Evolutionary conservation across 2,888 invertebrate genomes (phyloP), one percentile per base, ranked within the genome.

Genomic region (Ectemnius continuus): DNA sequence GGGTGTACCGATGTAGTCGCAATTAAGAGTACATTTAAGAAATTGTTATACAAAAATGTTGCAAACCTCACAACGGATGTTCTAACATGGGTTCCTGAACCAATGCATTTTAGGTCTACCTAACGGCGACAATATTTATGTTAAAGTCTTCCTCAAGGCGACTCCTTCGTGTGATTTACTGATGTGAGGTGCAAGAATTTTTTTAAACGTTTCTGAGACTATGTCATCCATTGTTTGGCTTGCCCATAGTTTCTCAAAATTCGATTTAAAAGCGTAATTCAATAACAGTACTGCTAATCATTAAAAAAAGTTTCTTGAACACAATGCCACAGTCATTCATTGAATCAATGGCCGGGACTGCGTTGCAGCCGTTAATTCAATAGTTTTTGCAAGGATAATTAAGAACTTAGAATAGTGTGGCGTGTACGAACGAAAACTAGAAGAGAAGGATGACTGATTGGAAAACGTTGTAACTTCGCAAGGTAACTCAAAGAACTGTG

Each of bases 311-410:
- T 52, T 73, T 67, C 64, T 68, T 79, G 81, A 79, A 81, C 81
- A 81, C 81, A 81, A 79, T 81, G 81, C 76, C 79, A 78, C 81
- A 79, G 79, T 79, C 73, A 76, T 75, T 73, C 81, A 70, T 73
- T 75, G 75, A 81, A 81, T 71, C 72, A 79, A 81, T 76, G 79
- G 73, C 73, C 67, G 75, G 62, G 67, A 66, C 75, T 73, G 73
- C 73, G 73, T 73, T 75, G 75, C 73, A 73, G 76, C 67, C 76
- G 67, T 79, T 75, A 72, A 72, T 77, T 79, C 75, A 66, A 72
- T 67, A 67, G 67, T 72, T 79, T 47, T 45, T 62, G 18, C 46
- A 57, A 57, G 56, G 45, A 57, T 36, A 16, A 26, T 57, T 57
- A 57, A 56, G 20, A 65, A 20, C 56, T 57, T 65, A 65, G 18